These are phyloP conservation scores for Lophura nycthemera DNA, from an alignment of 2,113 vertebrate genomes.

Conservation along the genomic window DNA sequence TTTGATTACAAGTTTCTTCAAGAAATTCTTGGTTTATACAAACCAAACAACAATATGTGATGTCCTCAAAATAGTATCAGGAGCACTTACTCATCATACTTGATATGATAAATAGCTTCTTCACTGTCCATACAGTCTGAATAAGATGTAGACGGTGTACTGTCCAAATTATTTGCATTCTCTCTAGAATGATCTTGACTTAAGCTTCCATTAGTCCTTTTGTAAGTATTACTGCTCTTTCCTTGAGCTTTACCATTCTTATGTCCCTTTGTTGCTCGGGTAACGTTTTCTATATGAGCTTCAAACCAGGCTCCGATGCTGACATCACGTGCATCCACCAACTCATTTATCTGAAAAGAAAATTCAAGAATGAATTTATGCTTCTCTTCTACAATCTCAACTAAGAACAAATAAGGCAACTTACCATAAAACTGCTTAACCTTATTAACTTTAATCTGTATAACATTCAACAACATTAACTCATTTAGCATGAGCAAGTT, in stretches of 20 bases:
- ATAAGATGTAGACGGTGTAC: slow-evolving; percentile 90
- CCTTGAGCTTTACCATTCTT: slow-evolving; percentile 84
- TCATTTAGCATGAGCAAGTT: not conserved
- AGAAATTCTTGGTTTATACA: slow-evolving; percentile 64
- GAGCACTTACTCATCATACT: slow-evolving; percentile 98
- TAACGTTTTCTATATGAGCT: slow-evolving; percentile 92
- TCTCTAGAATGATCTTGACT: slow-evolving; percentile 86
- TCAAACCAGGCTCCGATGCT: slow-evolving; percentile 98
- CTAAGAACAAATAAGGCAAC: not conserved
- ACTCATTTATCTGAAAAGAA: slow-evolving; percentile 91
- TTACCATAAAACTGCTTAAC: not conserved
- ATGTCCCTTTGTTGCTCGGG: slow-evolving; percentile 85
- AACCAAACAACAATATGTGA: slow-evolving; percentile 64
- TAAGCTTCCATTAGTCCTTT: slow-evolving; percentile 93
- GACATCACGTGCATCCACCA: slow-evolving; percentile 96
- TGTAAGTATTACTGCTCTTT: slow-evolving; percentile 87
- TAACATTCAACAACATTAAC: not conserved
- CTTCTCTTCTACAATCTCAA: not conserved
- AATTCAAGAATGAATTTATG: slow-evolving; percentile 66
- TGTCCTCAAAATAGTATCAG: slow-evolving; percentile 77
- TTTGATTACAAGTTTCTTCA: slow-evolving; percentile 56
- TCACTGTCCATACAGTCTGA: slow-evolving; percentile 85
- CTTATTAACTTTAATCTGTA: not conserved
- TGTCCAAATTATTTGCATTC: slow-evolving; percentile 86
- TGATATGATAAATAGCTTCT: slow-evolving; percentile 94